Base-by-base conservation (phyloP, 2,888 invertebrate genomes). In the Drosophila formosana region DNA sequence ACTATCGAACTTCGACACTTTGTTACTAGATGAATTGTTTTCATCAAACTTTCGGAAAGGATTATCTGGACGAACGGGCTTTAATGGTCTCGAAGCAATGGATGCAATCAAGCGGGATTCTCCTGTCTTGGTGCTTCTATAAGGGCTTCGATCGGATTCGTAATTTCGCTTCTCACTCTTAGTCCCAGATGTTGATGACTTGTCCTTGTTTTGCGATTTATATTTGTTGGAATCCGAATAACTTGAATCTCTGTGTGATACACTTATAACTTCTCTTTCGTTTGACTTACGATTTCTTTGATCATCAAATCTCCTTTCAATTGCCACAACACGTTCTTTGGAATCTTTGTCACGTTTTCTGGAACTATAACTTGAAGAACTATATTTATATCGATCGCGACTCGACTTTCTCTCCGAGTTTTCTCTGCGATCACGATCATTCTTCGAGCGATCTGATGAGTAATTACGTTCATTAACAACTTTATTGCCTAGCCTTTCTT, bases 401-500 rank as follows among this genome's bases (percentile, higher is more conserved):
- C 32, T 72, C 2, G 56, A 53, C 50, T 60, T 72, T 30, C 62
- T 55, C 11, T 18, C 60, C 0, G 63, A 66, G 45, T 51, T 57
- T 11, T 73, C 68, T 8, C 65, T 46, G 3, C 72, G 72, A 45
- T 69, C 63, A 9, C 72, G 72, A 41, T 69, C 63, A 11, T 57
- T 70, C 39, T 62, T 75, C 8, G 74, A 70, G 9, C 69, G 71
- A 37, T 87, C 62, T 37, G 87, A 72, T 32, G 88, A 72, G 63
- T 79, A 66, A 41, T 76, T 74, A n/a, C 80, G 73, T 30, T 85
- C 86, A 41, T 60, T 70, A 1, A 85, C 68, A 49, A 89, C 72
- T 71, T 91, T 91, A 1, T 96, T 95, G 0, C 97, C 97, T 3
- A 97, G 93, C 47, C 97, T 94, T 73, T 97, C 97, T 91, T 96